These are phyloP conservation scores for Drosophila melanica DNA, from an alignment of 1,140 invertebrate species.

Conservation along the genomic window DNA sequence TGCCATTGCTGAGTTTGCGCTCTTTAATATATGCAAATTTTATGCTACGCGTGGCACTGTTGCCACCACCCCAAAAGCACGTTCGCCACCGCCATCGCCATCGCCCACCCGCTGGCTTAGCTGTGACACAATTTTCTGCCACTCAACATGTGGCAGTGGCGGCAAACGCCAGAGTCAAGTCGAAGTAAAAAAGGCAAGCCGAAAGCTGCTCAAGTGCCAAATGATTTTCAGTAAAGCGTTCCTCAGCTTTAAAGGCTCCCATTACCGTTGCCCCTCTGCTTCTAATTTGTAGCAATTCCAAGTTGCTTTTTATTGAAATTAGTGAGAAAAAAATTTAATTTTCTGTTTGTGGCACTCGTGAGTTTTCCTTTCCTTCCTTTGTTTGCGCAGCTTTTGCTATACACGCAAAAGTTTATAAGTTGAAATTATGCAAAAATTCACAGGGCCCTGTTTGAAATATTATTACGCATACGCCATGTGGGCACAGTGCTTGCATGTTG, in stretches of 20 bases:
- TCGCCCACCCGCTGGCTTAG: conserved; percentile 41
- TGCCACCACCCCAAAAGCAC: conserved; percentile 15
- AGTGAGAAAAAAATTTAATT: conserved; percentile 69
- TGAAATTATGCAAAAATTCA: conserved; percentile 79
- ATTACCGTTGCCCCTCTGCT: background rate
- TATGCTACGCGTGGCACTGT: conserved; percentile 70
- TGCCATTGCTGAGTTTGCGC: conserved; percentile 48
- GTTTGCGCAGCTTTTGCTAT: conserved; percentile 51
- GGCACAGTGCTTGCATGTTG: conserved; percentile 40
- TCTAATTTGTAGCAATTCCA: conserved; percentile 69
- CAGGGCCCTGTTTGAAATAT: conserved; percentile 50
- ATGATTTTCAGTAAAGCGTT: conserved; percentile 53
- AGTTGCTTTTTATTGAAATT: conserved; percentile 71
- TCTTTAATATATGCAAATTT: conserved; percentile 79
- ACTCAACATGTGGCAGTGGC: conserved; percentile 75
- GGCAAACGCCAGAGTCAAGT: conserved; percentile 52
- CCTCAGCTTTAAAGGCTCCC: conserved; percentile 15
- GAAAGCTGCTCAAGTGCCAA: conserved; percentile 72
- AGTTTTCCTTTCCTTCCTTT: conserved; percentile 37
- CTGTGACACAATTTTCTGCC: conserved; percentile 74
- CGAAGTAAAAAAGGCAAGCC: conserved; percentile 60
- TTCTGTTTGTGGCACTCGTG: conserved; percentile 56
- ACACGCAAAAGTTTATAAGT: conserved; percentile 66
- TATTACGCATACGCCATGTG: conserved; percentile 77
- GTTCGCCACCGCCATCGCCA: background rate